Conservation (phyloP, 2,113 vertebrate species). For the Tragelaphus strepsiceros region DNA sequence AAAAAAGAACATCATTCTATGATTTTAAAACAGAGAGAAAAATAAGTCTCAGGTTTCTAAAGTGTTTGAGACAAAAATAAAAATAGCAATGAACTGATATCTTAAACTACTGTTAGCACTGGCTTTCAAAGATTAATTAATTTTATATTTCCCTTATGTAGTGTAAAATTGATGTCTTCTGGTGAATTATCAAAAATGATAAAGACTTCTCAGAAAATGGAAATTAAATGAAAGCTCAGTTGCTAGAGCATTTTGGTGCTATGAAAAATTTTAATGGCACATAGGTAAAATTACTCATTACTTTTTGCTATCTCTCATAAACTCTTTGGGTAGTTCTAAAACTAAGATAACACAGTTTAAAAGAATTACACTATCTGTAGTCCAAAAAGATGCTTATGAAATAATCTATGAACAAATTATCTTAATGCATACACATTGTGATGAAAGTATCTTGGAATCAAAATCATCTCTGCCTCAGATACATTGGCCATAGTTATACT, state of each 20-base stretch:
- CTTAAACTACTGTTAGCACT: neutral
- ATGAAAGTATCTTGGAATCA: neutral
- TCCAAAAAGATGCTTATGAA: constrained; percentile 6
- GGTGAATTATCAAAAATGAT: constrained; percentile 56
- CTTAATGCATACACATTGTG: neutral
- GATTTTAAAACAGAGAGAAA: neutral
- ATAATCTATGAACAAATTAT: constrained; percentile 4
- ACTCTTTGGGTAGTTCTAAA: neutral
- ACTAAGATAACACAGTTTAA: neutral
- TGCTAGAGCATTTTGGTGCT: constrained; percentile 28
- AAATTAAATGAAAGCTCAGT: constrained; percentile 61
- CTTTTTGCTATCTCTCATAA: constrained; percentile 2
- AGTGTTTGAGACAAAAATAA: neutral
- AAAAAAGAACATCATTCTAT: neutral
- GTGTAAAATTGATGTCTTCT: constrained; percentile 48
- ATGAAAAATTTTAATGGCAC: neutral
- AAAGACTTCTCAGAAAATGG: constrained; percentile 56
- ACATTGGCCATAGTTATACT: neutral
- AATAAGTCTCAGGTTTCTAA: neutral
- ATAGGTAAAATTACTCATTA: neutral
- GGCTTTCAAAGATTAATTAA: constrained; percentile 45
- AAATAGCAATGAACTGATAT: neutral
- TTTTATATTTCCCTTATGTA: constrained; percentile 34
- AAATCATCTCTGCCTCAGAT: neutral
- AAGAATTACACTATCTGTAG: neutral